These are phyloP conservation scores for Blera fallax DNA, from an alignment of 2,888 invertebrate genomes.

Conservation along the genomic window DNA sequence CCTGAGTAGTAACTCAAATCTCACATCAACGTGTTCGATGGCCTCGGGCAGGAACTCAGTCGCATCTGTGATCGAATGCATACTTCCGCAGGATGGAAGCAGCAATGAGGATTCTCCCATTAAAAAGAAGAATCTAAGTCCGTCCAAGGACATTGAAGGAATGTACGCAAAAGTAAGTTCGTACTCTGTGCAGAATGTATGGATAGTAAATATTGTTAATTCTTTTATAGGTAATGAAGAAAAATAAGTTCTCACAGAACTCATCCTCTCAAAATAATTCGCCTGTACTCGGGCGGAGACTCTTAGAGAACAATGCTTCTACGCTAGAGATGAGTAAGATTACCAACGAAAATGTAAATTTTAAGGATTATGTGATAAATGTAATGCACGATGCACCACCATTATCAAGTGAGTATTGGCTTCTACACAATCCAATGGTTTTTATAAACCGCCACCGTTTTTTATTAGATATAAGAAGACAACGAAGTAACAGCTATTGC, in stretches of 20 bases:
- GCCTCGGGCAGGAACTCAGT: slow-evolving; percentile 79
- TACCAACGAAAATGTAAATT: slow-evolving; percentile 62
- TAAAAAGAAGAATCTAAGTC: slow-evolving; percentile 83
- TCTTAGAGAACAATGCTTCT: slow-evolving; percentile 74
- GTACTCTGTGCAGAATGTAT: too few species aligned
- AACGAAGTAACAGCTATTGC: slow-evolving; percentile 81
- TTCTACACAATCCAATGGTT: not conserved
- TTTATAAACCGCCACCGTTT: slow-evolving; percentile 75
- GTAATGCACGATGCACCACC: slow-evolving; percentile 68
- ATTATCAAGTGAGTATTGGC: slow-evolving; percentile 80
- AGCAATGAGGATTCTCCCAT: slow-evolving; percentile 76
- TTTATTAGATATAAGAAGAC: slow-evolving; percentile 82
- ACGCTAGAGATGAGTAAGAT: slow-evolving; percentile 59
- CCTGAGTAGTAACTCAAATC: slow-evolving; percentile 78
- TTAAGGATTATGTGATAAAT: slow-evolving; percentile 72
- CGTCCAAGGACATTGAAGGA: slow-evolving; percentile 87
- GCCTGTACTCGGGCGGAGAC: slow-evolving; percentile 77
- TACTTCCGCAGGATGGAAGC: slow-evolving; percentile 61
- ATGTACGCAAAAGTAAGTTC: slow-evolving; percentile 93
- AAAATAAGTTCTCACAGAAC: slow-evolving; percentile 80
- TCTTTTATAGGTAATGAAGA: slow-evolving; percentile 80
- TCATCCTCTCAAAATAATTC: slow-evolving; percentile 80
- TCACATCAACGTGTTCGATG: slow-evolving; percentile 77
- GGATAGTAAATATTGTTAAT: not conserved
- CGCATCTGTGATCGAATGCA: slow-evolving; percentile 81